A percentile compares a stretch with the other conserved stretches of the same genome.
Evolutionary conservation across 1,140 invertebrate species (phyloP).

Genomic region (Lineus longissimus): DNA sequence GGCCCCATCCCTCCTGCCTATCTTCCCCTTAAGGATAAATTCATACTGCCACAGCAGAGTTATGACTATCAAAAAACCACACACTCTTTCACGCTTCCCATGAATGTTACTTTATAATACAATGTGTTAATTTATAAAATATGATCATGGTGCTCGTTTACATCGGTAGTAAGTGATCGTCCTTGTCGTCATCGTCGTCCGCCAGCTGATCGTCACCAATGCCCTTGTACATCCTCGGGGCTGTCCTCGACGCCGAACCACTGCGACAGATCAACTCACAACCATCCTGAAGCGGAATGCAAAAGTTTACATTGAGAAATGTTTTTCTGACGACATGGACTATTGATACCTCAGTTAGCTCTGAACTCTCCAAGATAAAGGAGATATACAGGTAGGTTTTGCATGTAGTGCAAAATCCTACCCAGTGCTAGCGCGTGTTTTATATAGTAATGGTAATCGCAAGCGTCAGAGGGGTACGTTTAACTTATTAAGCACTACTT

Average conservation of each 20-base stretch:
- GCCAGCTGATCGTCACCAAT: constrained; percentile 50
- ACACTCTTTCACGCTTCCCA: too few species aligned
- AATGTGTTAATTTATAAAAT: too few species aligned
- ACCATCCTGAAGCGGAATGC: constrained; percentile 46
- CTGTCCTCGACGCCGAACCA: constrained; percentile 22
- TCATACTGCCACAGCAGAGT: too few species aligned
- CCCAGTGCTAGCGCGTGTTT: neutral
- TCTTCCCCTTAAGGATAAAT: too few species aligned
- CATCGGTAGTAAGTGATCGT: constrained; percentile 52
- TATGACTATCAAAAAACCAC: too few species aligned
- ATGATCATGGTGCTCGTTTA: constrained; percentile 14
- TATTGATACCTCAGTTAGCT: neutral
- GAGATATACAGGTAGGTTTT: neutral
- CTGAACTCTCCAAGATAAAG: neutral
- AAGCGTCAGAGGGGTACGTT: neutral
- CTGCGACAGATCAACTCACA: constrained; percentile 54
- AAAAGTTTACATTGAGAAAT: neutral
- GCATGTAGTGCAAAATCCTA: neutral
- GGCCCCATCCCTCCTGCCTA: too few species aligned
- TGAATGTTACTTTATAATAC: too few species aligned
- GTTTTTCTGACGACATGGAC: neutral
- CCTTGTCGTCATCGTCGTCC: constrained; percentile 33
- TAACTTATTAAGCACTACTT: too few species aligned
- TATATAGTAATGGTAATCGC: neutral
- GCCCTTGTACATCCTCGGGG: constrained; percentile 45